These are phyloP conservation scores for Brachyptera risi DNA, from an alignment of 2,888 invertebrate genomes.

Conservation along the genomic window DNA sequence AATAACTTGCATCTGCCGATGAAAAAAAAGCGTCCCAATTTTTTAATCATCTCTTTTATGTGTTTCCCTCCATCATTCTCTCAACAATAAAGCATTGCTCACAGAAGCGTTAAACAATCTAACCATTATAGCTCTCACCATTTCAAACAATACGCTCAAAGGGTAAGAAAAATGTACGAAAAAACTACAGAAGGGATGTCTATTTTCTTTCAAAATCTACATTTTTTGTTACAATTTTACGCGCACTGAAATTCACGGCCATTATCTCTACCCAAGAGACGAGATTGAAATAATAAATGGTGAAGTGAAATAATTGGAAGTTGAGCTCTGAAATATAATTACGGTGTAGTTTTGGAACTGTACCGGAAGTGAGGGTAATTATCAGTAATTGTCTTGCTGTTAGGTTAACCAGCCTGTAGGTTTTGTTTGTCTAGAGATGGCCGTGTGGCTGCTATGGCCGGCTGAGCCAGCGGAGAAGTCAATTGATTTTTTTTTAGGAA, in stretches of 20 bases:
- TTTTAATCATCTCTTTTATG: neutral
- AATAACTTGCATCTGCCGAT: too few relatives aligned
- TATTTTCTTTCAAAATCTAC: too few relatives aligned
- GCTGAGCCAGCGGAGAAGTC: neutral
- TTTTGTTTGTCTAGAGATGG: neutral
- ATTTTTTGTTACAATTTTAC: neutral
- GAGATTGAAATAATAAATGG: conserved; percentile 14
- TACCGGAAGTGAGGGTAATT: conserved; percentile 16
- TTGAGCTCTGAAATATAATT: conserved; percentile 1
- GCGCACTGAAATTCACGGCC: conserved; percentile 6
- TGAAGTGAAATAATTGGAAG: conserved; percentile 13
- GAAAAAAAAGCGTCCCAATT: too few relatives aligned
- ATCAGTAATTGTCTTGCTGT: conserved; percentile 14
- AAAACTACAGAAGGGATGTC: conserved; percentile 2
- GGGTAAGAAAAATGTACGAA: conserved; percentile 1
- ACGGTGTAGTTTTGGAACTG: neutral
- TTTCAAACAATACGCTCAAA: too few relatives aligned
- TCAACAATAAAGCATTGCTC: neutral
- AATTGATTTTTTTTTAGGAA: conserved; percentile 17
- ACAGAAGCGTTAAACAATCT: conserved; percentile 5
- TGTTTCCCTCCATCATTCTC: neutral
- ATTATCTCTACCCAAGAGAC: conserved; percentile 4
- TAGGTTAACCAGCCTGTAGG: conserved; percentile 21
- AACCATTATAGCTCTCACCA: neutral
- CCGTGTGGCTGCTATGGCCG: neutral